Conservation (phyloP, 2,113 vertebrate species). For the Phodopus roborovskii region DNA sequence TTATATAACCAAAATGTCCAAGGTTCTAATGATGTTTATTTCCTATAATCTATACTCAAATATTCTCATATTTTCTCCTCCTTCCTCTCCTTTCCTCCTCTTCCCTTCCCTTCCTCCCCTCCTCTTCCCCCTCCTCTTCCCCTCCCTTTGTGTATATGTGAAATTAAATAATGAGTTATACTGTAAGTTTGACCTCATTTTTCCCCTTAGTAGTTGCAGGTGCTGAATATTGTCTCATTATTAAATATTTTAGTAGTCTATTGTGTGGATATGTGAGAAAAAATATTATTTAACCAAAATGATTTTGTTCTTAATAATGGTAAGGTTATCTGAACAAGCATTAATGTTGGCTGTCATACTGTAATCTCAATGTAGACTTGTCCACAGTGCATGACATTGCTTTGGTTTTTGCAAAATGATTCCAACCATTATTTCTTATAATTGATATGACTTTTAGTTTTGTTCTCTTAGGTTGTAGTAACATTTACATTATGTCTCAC, state of each 20-base stretch:
- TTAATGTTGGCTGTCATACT: not conserved
- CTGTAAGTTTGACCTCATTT: not conserved
- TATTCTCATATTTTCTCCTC: not conserved
- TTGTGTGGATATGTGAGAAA: conserved; percentile 27
- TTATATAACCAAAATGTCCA: not conserved
- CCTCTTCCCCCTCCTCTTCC: accelerated
- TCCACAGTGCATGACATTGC: not conserved
- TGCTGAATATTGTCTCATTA: not conserved
- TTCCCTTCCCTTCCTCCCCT: too few relatives aligned
- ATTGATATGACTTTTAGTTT: not conserved
- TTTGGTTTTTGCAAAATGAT: not conserved
- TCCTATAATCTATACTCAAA: not conserved
- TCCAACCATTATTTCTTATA: not conserved
- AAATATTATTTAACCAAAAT: not conserved
- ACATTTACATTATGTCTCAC: not conserved
- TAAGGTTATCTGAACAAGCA: not conserved
- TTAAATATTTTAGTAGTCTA: conserved; percentile 45
- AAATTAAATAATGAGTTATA: conserved; percentile 37
- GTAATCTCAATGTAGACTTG: not conserved
- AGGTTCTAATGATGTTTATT: conserved; percentile 3
- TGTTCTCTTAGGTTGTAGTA: not conserved
- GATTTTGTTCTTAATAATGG: not conserved
- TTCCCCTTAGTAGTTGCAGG: not conserved
- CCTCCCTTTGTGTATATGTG: not conserved
- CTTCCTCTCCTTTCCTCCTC: too few relatives aligned